Base-by-base conservation (phyloP, 2,888 invertebrate species). In the Laspeyria flexula region DNA sequence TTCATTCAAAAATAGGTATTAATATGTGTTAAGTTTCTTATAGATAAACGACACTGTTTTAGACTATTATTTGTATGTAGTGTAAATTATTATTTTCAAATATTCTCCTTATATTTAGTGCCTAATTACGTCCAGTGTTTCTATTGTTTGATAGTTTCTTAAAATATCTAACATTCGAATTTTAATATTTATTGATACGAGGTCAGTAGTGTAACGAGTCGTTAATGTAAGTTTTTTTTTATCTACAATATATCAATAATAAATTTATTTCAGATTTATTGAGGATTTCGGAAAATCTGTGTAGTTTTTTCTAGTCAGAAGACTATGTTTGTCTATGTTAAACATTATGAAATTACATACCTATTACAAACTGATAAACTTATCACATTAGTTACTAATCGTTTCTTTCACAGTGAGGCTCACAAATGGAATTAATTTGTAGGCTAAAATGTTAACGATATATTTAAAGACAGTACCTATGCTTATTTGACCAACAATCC, bases 221-320 rank as follows among this genome's bases (percentile, higher is more conserved):
- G 79, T 79, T 80, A 77, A 74, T 76, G 71, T 86, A 85, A 81
- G 60, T 80, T 75, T 72, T 80, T 75, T 72, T 70, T 74, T 71
- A 68, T 73, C 68, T 75, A 78, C 75, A 76, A 76, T 73, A 75
- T 68, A 72, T 77, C 60, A 65, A 63, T 69, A 63, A 76, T 75
- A 77, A n/a, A 67, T 68, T 66, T 77, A 70, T 73, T 71, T 76
- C 84, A 84, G 82, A 83, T 83, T 83, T 80, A 71, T 77, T 75
- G 75, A 77, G 65, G 64, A 72, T 77, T 77, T 75, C 71, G 72
- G 72, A 75, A 73, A 84, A 83, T 83, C 82, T 84, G 81, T 85
- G 76, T 85, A 83, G 80, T 83, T 77, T 81, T 88, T 88, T 91
- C 91, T 91, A 90, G 91, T 91, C 90, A 90, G 73, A 79, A 79